Base-by-base conservation (phyloP, 2,888 invertebrate genomes). In the Deilephila porcellus region DNA sequence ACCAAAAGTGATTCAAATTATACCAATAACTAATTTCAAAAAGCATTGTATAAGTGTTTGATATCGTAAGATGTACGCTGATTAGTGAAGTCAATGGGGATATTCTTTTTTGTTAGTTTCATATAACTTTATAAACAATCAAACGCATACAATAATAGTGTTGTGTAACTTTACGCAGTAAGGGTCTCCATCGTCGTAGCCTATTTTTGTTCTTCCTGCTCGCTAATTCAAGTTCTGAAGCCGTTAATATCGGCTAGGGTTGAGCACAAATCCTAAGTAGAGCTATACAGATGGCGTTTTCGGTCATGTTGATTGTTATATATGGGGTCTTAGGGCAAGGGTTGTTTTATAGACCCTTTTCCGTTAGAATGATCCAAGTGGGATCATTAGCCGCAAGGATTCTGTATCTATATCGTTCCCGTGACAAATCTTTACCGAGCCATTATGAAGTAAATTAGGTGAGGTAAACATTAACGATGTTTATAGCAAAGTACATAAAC, bases 301-400 rank as follows among this genome's bases (percentile, higher is more conserved):
- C 80, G 75, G 74, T 77, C 76, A 78, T 82, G 82, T 82, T 87
- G 87, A 90, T 88, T 86, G 89, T 87, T 85, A 90, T 82, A 81
- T 86, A 91, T 87, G 83, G 80, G 80, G 83, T 84, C 80, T 81
- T 78, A 76, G 83, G 83, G 81, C 78, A 79, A 81, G 86, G 83
- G 81, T 88, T 86, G 85, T 81, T 81, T 83, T 78, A 76, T 82
- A 79, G 80, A 88, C 88, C 90, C 86, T 88, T 84, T 82, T 87
- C 83, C 83, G 83, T 83, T 84, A 82, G 81, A 85, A 87, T 85
- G 83, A 85, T 83, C 85, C 85, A 87, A 81, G 74, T 76, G 90
- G 90, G 87, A 86, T 86, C 84, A 84, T 87, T 89, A 87, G 82
- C 81, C 80, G 76, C 77, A 77, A 81, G 79, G 82, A 80, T 81